Evolutionary conservation across 1,140 invertebrate species (phyloP), one percentile per base, ranked within the genome.

Genomic region (Ceratosolen fusciceps): DNA sequence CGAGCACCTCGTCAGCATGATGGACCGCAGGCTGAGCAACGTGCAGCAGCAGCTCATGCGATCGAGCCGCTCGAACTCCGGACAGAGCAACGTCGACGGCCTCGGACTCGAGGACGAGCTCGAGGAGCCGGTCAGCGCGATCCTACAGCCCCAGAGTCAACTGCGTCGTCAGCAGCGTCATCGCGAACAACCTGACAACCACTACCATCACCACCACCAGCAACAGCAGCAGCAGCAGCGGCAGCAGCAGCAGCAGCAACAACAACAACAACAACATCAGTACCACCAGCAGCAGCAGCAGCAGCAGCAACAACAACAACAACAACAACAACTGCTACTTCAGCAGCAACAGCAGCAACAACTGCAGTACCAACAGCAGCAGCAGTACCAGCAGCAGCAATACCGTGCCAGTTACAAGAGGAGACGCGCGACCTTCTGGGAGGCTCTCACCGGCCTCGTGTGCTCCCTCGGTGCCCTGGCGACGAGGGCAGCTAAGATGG

Each of bases 391-490:
- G 19, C 75, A 70, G 24, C 75, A 68, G 26, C 49, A 65, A 10
- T 65, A 65, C 31, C 8, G 49, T 1, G 49, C 21, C 2, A 70
- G 14, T 52, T 34, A 65, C 56, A 80, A 80, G 26, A 82, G 85
- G 76, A 81, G 84, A 39, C 83, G 87, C 60, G 81, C 82, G 14
- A 88, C 87, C 43, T 83, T 91, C n/a, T 90, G 90, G 90, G 88
- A 90, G 71, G 85, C 88, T 43, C 77, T 91, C 24, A 86, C 90
- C 0, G 87, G 87, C 74, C 87, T 91, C 16, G 90, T 91, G 19
- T 91, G 90, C 78, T 90, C 90, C 4, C 82, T 91, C 29, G 90
- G 90, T 37, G 88, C 88, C 58, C 81, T 91, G 56, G 87, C 90
- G 10, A 84, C 90, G 4, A 86, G 89, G 70, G 89, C 88, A 47